These are phyloP conservation scores for Papilio glaucus DNA, from an alignment of 1,140 invertebrate species.

Conservation along the genomic window DNA sequence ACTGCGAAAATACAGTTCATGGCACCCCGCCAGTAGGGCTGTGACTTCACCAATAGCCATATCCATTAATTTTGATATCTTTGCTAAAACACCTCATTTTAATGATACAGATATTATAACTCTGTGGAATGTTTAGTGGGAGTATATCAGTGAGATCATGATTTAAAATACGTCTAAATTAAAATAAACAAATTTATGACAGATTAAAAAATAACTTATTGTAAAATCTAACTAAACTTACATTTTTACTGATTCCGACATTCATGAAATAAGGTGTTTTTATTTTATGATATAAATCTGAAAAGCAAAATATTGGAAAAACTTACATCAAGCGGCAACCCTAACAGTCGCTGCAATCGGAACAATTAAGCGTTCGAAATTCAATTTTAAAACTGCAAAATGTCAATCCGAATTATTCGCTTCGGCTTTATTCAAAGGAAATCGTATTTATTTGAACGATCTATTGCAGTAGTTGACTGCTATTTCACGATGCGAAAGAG, in stretches of 20 bases:
- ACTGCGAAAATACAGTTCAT: conserved; percentile 18
- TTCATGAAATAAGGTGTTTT: too few species aligned
- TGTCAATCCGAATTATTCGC: conserved; percentile 29
- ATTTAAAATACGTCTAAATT: too few species aligned
- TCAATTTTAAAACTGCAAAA: conserved; percentile 33
- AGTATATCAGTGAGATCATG: too few species aligned
- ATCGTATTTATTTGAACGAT: conserved; percentile 19
- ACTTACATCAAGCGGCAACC: not conserved
- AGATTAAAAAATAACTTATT: too few species aligned
- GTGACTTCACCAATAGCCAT: not conserved
- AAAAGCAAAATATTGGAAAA: too few species aligned
- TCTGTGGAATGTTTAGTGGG: not conserved
- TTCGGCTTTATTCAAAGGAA: conserved; percentile 31
- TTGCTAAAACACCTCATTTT: not conserved
- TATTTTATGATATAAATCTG: too few species aligned
- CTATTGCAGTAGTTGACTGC: conserved; percentile 17
- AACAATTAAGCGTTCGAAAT: conserved; percentile 27
- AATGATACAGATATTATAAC: not conserved
- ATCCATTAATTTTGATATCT: conserved; percentile 10
- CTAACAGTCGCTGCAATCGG: conserved; percentile 4
- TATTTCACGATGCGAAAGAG: not conserved
- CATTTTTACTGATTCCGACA: too few species aligned
- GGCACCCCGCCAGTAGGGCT: conserved; percentile 14
- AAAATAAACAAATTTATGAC: too few species aligned
- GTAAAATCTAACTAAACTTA: too few species aligned